Percentiles rank a stretch among this genome's conserved stretches.
Conservation (phyloP, 2,113 vertebrate genomes). For the Hippolais icterina region DNA sequence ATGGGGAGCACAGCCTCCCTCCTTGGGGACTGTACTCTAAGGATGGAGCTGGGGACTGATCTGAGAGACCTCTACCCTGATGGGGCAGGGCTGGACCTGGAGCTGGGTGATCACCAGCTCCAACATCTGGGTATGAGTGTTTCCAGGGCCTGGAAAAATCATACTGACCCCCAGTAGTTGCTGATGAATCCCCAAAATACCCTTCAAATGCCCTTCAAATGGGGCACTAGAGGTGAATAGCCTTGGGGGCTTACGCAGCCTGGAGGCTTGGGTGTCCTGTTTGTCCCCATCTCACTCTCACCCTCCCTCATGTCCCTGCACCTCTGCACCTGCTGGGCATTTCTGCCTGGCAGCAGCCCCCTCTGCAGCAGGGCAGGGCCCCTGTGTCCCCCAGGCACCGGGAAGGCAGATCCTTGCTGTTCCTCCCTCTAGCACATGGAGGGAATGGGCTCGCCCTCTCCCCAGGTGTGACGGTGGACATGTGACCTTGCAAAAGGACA, state of each 20-base stretch:
- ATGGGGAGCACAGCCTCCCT: not conserved
- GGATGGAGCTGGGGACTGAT: not conserved
- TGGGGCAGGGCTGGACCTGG: not conserved
- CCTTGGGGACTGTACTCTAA: not conserved
- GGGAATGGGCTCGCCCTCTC: not conserved
- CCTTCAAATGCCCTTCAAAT: not conserved
- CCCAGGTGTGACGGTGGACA: not conserved
- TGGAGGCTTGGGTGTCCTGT: not conserved
- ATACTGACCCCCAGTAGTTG: not conserved
- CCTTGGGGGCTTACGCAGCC: not conserved
- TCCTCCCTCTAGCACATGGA: not conserved
- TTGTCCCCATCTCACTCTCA: not conserved
- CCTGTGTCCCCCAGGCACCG: accelerated
- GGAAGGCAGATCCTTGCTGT: not conserved
- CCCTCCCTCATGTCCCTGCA: not conserved
- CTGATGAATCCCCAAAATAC: not conserved
- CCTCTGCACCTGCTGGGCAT: not conserved
- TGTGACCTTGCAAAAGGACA: not conserved
- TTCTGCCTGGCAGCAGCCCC: not conserved
- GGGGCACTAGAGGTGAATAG: not conserved
- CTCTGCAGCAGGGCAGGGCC: not conserved
- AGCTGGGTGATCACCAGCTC: not conserved
- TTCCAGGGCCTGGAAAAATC: not conserved
- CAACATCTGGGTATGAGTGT: accelerated
- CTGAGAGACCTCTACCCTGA: accelerated